Conservation (phyloP, 2,797 vertebrate genomes). For the Trachurus trachurus region DNA sequence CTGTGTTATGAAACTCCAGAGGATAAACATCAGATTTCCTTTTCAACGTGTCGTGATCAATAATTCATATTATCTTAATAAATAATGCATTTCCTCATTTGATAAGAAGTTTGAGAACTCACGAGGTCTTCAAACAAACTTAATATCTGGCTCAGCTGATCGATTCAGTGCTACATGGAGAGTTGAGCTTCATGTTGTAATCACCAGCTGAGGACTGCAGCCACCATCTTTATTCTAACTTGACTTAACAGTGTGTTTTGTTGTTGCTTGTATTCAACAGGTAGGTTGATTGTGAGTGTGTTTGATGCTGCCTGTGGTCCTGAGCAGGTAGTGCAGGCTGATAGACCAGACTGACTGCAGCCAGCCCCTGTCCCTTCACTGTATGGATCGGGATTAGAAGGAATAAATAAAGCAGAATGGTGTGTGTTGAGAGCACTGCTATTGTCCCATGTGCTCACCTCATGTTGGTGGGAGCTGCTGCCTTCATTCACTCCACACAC, state of each 20-base stretch:
- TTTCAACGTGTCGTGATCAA: too few species aligned
- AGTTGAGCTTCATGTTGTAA: background rate
- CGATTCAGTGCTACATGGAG: background rate
- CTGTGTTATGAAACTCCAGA: background rate
- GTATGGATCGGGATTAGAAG: constrained; percentile 1
- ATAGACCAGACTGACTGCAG: background rate
- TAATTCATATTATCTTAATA: background rate
- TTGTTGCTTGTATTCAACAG: too few species aligned
- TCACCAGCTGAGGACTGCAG: too few species aligned
- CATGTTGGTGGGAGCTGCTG: constrained; percentile 59
- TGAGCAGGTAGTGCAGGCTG: background rate
- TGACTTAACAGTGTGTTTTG: too few species aligned
- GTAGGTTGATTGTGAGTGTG: too few species aligned
- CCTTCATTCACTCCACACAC: constrained; percentile 43
- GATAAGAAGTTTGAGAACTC: background rate
- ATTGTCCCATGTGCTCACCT: constrained; percentile 76
- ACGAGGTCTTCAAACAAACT: background rate
- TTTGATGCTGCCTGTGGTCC: background rate
- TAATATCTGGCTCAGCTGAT: background rate
- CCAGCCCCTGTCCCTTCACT: background rate
- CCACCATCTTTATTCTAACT: background rate
- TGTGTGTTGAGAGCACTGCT: constrained; percentile 31
- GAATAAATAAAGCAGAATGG: constrained; percentile 28
- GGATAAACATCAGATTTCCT: background rate
- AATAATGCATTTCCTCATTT: background rate